Evolutionary conservation across 1,140 invertebrate genomes (phyloP).

Genomic region (Drosophila erecta): DNA sequence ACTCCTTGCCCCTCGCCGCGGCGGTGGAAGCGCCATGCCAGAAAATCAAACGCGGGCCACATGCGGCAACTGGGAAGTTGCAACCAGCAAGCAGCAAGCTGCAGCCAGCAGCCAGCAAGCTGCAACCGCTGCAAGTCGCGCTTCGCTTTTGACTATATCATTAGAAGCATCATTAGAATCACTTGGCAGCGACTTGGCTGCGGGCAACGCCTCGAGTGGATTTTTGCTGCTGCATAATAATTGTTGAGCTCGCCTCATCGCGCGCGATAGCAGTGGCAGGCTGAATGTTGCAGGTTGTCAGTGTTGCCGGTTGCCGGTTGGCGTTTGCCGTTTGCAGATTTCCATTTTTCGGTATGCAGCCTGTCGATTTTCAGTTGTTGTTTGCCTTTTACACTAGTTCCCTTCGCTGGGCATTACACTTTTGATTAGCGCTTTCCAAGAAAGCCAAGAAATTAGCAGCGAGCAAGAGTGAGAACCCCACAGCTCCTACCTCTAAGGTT

Average conservation of each 20-base stretch:
- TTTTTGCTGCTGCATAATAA: constrained; percentile 69
- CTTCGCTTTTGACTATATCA: constrained; percentile 81
- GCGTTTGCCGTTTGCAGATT: constrained; percentile 23
- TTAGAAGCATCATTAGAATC: constrained; percentile 83
- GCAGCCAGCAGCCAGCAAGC: constrained; percentile 12
- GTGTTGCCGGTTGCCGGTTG: constrained; percentile 23
- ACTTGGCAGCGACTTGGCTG: constrained; percentile 75
- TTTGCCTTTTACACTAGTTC: constrained; percentile 42
- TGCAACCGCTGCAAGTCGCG: constrained; percentile 31
- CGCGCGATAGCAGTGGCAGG: constrained; percentile 22
- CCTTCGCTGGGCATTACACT: constrained; percentile 63
- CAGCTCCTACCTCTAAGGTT: neutral
- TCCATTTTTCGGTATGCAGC: constrained; percentile 1
- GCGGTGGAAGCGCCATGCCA: constrained; percentile 14
- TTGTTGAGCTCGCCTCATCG: constrained; percentile 53
- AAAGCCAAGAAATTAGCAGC: constrained; percentile 59
- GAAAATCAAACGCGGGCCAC: constrained; percentile 24
- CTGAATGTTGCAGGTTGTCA: constrained; percentile 34
- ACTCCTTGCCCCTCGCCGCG: neutral
- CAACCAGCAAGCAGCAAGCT: constrained; percentile 4
- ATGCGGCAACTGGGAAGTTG: constrained; percentile 16
- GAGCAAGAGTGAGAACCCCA: neutral
- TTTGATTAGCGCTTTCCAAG: constrained; percentile 73
- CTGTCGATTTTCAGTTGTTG: constrained; percentile 62
- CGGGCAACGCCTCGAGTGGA: constrained; percentile 79